Conservation (phyloP, 2,797 vertebrate species). For the Chaenodraco wilsoni region DNA sequence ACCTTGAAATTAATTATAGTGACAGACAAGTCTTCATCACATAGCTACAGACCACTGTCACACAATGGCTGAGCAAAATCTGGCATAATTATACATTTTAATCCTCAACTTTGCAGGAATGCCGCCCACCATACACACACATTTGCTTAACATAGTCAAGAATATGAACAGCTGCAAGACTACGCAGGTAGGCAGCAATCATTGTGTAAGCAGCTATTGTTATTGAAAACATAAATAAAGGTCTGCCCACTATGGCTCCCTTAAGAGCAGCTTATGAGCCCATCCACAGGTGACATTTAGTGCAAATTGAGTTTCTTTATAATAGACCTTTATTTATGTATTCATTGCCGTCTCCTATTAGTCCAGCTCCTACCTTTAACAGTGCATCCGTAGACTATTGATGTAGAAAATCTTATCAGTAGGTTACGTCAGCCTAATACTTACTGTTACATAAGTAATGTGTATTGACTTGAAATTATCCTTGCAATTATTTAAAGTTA, state of each 20-base stretch:
- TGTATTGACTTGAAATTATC: constrained; percentile 9
- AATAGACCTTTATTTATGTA: too few species aligned
- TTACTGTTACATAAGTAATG: constrained; percentile 14
- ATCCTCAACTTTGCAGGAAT: neutral
- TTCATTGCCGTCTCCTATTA: too few species aligned
- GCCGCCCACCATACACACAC: neutral
- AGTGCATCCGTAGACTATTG: neutral
- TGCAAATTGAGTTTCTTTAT: too few species aligned
- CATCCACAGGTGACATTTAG: too few species aligned
- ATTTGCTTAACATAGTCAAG: neutral
- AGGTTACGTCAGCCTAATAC: neutral
- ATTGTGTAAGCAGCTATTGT: neutral
- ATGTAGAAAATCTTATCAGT: neutral
- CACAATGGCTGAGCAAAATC: constrained; percentile 10
- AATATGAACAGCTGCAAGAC: neutral
- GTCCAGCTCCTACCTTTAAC: too few species aligned
- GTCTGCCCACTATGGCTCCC: too few species aligned
- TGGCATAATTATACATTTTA: neutral
- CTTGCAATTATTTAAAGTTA: neutral
- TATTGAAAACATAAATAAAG: too few species aligned
- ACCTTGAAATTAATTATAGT: constrained; percentile 17
- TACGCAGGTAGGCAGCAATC: neutral
- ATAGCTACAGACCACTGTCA: constrained; percentile 4
- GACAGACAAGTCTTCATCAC: constrained; percentile 13
- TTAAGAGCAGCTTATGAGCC: too few species aligned